Evolutionary conservation across 2,113 vertebrate genomes (phyloP), one percentile per base, ranked within the genome.

Genomic region (Pseudonaja textilis): DNA sequence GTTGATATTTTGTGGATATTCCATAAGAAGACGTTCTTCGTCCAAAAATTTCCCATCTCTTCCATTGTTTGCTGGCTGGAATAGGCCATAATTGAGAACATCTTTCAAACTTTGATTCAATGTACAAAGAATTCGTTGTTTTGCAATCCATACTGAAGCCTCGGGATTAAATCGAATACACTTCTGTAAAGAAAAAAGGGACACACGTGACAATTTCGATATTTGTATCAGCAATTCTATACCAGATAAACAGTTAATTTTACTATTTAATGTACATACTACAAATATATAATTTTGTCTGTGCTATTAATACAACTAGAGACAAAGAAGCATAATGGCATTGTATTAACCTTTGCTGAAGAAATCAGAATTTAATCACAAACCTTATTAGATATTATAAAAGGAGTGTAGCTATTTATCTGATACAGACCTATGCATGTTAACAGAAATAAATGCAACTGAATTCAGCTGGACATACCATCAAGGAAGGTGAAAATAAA

Each of bases 51-150:
- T 98, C 4, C 99, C 99, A 0, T 99, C 98, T 3, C 98, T 97
- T 14, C 98, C 99, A 0, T 98, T 97, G 96, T 97, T 98, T 5
- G 98, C 98, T 0, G 99, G 98, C 95, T 99, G 99, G 97, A 99
- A 99, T 5, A 99, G 98, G 3, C 99, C 99, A 1, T 99, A 99
- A 97, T 99, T 99, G 59, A 99, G 98, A 47, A 99, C 98, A 20
- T 99, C 99, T 94, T 99, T 99, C 96, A 99, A 97, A 93, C 98
- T 99, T 96, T 99, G 99, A 88, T 97, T 99, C 56, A 99, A 95
- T 0, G 98, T 98, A 64, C 98, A 99, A 93, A 99, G 97, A 91
- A 99, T 97, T 26, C 97, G 97, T 95, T 99, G 99, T 96, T 99
- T 99, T 50, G 98, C 99, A 0, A 98, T 97, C 99, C 99, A 99